Evolutionary conservation across 2,797 vertebrate species (phyloP), one percentile per base, ranked within the genome.

Genomic region (Sebastes minor): DNA sequence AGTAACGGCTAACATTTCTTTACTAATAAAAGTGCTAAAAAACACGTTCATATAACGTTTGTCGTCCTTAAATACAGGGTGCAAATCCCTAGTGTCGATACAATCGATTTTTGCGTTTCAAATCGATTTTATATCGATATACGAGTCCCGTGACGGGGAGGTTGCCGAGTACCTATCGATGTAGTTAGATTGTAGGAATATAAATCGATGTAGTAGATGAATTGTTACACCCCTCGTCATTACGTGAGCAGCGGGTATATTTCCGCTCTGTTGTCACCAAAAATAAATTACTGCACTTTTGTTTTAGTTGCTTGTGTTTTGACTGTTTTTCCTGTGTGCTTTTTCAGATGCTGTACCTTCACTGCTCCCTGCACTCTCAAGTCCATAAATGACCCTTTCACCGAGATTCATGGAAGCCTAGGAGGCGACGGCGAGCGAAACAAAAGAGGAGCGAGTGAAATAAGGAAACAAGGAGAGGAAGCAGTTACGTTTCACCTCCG

Each of bases 341-440:
- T 92, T 92, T 92, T 57, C 93, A 96, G 96, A 95, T 96, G 95
- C 92, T 88, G 91, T 84, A 71, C 87, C 81, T 74, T 86, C 81
- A 85, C 85, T 73, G 89, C 84, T 84, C 73, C 83, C 86, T 88
- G 74, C 65, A 35, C 84, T 83, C 70, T 78, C 83, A 67, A 83
- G 71, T 85, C 86, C 88, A 85, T 91, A 84, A 93, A 92, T 92
- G 95, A 92, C 86, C 88, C 72, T 77, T 80, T 77, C 69, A 27
- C 81, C 69, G 28, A 91, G 67, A 78, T 71, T 71, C 64, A 6
- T 81, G 83, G 82, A 86, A 79, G 86, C 85, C 70, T 88, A 85
- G 86, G 67, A 82, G 84, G 81, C 46, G 35, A 60, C 70, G 27
- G 75, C 16, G 16, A 86, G 80, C 53, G 66, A 82, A 68, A 61